Conservation (phyloP, 2,113 vertebrate genomes). For the Triplophysa tibetana region DNA sequence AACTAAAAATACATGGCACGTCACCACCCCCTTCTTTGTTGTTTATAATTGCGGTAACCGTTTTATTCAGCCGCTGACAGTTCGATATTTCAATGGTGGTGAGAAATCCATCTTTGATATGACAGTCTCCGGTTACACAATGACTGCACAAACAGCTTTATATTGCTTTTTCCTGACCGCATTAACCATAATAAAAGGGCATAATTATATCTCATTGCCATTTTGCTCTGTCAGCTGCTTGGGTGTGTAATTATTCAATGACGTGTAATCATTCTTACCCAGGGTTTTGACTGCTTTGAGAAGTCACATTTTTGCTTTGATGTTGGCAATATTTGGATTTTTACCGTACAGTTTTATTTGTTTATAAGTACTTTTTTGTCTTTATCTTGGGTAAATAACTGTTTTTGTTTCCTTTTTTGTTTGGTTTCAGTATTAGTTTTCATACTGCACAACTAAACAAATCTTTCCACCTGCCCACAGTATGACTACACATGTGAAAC, state of each 20-base stretch:
- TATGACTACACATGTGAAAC: not conserved
- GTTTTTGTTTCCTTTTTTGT: too few relatives aligned
- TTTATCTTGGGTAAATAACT: too few relatives aligned
- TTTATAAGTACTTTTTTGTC: too few relatives aligned
- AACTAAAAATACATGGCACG: conserved; percentile 60
- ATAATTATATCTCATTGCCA: not conserved
- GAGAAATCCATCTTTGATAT: not conserved
- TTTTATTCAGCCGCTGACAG: conserved; percentile 52
- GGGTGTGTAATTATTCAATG: not conserved
- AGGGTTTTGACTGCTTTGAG: too few relatives aligned
- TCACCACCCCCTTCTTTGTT: conserved; percentile 43
- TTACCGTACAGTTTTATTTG: too few relatives aligned
- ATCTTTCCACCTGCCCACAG: not conserved
- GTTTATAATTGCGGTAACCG: conserved; percentile 42
- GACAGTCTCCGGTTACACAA: not conserved
- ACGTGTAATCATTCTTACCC: not conserved
- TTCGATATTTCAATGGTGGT: conserved; percentile 29
- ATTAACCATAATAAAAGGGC: conserved; percentile 17
- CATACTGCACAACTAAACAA: not conserved
- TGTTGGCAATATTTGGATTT: too few relatives aligned
- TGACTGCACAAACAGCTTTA: conserved; percentile 2
- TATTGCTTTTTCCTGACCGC: not conserved
- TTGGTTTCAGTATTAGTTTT: too few relatives aligned
- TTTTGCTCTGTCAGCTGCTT: conserved; percentile 6
- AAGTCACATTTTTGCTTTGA: too few relatives aligned